Base-by-base conservation (phyloP, 2,888 invertebrate genomes). In the Latheticus oryzae region DNA sequence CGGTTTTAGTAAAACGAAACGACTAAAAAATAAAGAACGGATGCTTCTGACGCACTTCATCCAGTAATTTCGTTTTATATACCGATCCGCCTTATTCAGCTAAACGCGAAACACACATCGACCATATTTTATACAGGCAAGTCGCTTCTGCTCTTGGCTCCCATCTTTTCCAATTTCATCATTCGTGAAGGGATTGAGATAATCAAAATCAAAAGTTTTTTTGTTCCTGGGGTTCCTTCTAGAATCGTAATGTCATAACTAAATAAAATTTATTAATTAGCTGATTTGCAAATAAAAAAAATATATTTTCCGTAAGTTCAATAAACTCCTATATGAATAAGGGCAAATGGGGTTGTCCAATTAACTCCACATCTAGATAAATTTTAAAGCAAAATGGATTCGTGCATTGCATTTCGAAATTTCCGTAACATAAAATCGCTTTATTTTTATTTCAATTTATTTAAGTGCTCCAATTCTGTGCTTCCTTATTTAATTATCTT, bases 371-470 rank as follows among this genome's bases (percentile, higher is more conserved):
- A 9, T 26, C 12, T 15, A 16, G 28, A 16, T 42, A 42, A 26
- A 26, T 24, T 21, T 21, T 3, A 5, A 5, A 12, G n/a, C 9
- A 17, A 13, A 26, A 17, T 45, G 11, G 17, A 15, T n/a, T 35
- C 26, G 35, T 35, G 16, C 5, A 9, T 12, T 48, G 15, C 35
- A 23, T 23, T 48, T 12, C 21, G 15, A 23, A 28, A 26, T 50
- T 37, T 12, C 15, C 21, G 9, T 12, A 24, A 47, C 13, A 47
- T 35, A 32, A 19, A 32, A 47, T 15, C 15, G 12, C 24, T 12
- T 8, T 33, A 42, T 42, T 52, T 52, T 52, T 52, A 23, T 40
- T 23, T 28, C 42, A 52, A 52, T 52, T 52, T 52, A 52, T 52
- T 21, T 52, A 42, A 52, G 42, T 40, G 52, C 42, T 32, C n/a